Evolutionary conservation across 1,140 invertebrate genomes (phyloP).

Genomic region (Drosophila hydei): DNA sequence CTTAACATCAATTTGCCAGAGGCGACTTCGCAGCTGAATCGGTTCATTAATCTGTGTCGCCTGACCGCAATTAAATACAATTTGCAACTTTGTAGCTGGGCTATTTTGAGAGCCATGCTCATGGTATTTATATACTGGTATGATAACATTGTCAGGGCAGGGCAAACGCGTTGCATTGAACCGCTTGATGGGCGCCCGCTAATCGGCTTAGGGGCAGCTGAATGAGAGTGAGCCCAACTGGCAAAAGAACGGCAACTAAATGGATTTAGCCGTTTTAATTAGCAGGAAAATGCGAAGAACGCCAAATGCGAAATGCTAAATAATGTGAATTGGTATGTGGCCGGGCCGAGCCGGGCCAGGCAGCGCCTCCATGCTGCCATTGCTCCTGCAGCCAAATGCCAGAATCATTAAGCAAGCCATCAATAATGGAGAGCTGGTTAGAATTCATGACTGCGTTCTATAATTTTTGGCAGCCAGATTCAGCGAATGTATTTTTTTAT

Average conservation of each 20-base stretch:
- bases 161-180: constrained; percentile 11
- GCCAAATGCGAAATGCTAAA: constrained; percentile 29
- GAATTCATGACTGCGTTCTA: constrained; percentile 21
- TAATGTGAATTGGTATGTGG: constrained; percentile 36
- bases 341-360: not conserved
- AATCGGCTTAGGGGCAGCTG: constrained; percentile 43
- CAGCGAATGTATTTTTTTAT: constrained; percentile 32
- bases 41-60: constrained; percentile 61
- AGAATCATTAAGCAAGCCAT: constrained; percentile 1
- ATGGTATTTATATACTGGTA: constrained; percentile 67
- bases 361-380: constrained; percentile 6
- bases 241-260: constrained; percentile 47
- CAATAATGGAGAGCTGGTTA: constrained; percentile 17
- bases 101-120: constrained; percentile 53
- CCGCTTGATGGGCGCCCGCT: constrained; percentile 21
- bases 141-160: constrained; percentile 70
- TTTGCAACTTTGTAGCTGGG: constrained; percentile 67
- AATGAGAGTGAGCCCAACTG: not conserved
- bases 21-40: constrained; percentile 1
- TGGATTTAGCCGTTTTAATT: constrained; percentile 78
- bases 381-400: constrained; percentile 9
- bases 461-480: constrained; percentile 24
- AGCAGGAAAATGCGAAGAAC: constrained; percentile 71
- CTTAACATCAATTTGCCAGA: not conserved
- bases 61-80: constrained; percentile 52